Evolutionary conservation across 2,113 vertebrate genomes (phyloP), one percentile per base, ranked within the genome.

Genomic region (Tamias sibiricus): DNA sequence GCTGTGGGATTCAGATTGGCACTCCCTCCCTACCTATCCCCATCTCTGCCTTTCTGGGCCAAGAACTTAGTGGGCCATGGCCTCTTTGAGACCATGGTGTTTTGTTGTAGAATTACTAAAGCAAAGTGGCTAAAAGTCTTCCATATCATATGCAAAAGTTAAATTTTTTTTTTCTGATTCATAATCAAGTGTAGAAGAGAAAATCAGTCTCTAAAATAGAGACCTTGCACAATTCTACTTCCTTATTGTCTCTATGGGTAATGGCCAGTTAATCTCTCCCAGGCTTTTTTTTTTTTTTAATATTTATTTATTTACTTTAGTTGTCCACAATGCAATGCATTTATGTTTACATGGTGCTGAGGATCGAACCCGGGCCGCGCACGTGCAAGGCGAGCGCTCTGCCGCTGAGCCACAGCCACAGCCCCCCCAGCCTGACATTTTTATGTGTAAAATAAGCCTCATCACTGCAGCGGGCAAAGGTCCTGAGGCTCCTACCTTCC

Each of bases 11-110:
- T 35, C 47, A 0, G 12, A 6, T 8, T 0, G 0, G 19, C 0
- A 0, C 69, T 8, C 5, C 0, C 49, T 32, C 22, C 0, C n/a
- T 1, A 4, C 26, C 19, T 2, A 0, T 4, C 9, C 26, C 22
- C 8, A 1, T 32, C 30, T 26, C 62, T 13, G 6, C 86, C 54
- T 49, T 52, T 20, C 37, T 30, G 42, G 75, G 74, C 42, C 13
- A 19, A 12, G 0, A 8, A 32, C 44, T 42, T 0, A 54, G 4
- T 88, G 24, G 47, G 68, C n/a, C 0, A 76, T 3, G 52, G 19
- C 69, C 57, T 62, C 57, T 13, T 37, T 7, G 1, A 32, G 28
- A 30, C 71, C 52, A 6, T 1, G 8, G 19, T 2, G 12, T 44
- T 20, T 62, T 8, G 0, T 0, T 0, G 35, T 1, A 2, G 54